A percentile compares a stretch with the other conserved stretches of the same genome.
phyloP scores from a whole-genome alignment of 2,888 invertebrate species.

The Lydus trimaculatus region DNA sequence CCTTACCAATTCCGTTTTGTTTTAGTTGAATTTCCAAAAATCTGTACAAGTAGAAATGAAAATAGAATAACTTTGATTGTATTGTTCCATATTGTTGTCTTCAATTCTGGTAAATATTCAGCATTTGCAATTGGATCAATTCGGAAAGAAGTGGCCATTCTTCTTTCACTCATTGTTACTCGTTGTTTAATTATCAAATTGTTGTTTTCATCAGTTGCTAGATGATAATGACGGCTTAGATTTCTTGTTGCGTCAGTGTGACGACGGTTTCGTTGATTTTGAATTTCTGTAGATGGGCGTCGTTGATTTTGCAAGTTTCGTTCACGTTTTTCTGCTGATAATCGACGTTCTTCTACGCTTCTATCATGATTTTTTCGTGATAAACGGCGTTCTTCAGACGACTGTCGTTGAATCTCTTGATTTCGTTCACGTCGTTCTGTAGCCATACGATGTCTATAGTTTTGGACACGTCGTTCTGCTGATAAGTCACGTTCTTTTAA shows the following conservation, averaged over 20 bases:
- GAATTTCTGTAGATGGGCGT: too few species aligned
- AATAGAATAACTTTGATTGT: constrained; percentile 18
- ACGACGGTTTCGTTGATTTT: neutral
- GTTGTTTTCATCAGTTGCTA: neutral
- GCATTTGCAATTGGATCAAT: neutral
- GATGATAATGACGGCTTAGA: neutral
- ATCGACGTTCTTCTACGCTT: neutral
- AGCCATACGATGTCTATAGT: too few species aligned
- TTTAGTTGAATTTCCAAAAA: constrained; percentile 23
- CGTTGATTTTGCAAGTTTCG: neutral
- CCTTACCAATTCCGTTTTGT: constrained; percentile 28
- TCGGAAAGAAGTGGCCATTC: constrained; percentile 25
- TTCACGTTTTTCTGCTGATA: neutral
- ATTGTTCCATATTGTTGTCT: constrained; percentile 15
- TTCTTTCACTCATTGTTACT: constrained; percentile 9
- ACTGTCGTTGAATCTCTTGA: neutral
- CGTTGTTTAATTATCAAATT: neutral
- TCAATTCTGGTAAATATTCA: constrained; percentile 20
- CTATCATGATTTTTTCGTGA: neutral
- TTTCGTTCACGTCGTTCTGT: neutral
- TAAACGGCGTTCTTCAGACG: neutral
- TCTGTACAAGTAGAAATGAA: constrained; percentile 23
- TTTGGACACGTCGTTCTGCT: too few species aligned
- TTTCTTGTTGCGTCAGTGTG: neutral
- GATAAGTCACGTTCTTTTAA: too few species aligned